A percentile compares a stretch with the other conserved stretches of the same genome.
These are phyloP conservation scores for Brachionus sp. DNA, from an alignment of 1,140 invertebrate species.

Conservation along the genomic window DNA sequence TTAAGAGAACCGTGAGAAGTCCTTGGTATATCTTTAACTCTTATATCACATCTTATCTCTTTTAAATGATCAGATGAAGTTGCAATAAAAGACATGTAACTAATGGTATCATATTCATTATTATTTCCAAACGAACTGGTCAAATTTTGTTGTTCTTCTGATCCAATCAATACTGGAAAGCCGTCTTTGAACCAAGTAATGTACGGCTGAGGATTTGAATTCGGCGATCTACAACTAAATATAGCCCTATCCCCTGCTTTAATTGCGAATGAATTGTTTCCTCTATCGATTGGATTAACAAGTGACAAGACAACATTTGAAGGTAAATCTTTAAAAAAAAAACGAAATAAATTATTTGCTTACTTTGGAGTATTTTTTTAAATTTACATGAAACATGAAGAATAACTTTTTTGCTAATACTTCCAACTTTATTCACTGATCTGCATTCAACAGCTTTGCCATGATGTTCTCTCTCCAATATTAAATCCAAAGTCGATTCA, in stretches of 20 bases:
- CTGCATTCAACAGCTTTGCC: slow-evolving; percentile 6
- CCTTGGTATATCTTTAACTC: slow-evolving; percentile 20
- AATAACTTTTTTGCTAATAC: not conserved
- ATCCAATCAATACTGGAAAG: slow-evolving; percentile 7
- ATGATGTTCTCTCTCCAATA: slow-evolving; percentile 25
- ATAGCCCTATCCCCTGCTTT: not conserved
- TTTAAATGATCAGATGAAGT: slow-evolving; percentile 41
- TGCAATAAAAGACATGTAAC: slow-evolving; percentile 44
- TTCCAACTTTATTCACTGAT: slow-evolving; percentile 33
- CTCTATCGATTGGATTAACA: not conserved
- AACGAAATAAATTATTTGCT: not conserved
- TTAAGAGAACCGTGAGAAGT: slow-evolving; percentile 29
- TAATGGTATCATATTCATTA: slow-evolving; percentile 27
- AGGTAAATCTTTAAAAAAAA: slow-evolving; percentile 40
- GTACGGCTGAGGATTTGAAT: slow-evolving; percentile 41
- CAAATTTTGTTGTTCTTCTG: slow-evolving; percentile 45
- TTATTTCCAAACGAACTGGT: not conserved
- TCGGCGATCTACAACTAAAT: slow-evolving; percentile 17
- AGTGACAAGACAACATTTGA: slow-evolving; percentile 11
- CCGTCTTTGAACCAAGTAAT: slow-evolving; percentile 44
- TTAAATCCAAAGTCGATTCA: slow-evolving; percentile 25
- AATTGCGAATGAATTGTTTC: not conserved
- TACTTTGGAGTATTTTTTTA: not conserved
- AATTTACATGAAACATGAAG: slow-evolving; percentile 42
- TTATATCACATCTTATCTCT: slow-evolving; percentile 43